Evolutionary conservation across 2,888 invertebrate species (phyloP).

Genomic region (Choristoneura rosaceana): DNA sequence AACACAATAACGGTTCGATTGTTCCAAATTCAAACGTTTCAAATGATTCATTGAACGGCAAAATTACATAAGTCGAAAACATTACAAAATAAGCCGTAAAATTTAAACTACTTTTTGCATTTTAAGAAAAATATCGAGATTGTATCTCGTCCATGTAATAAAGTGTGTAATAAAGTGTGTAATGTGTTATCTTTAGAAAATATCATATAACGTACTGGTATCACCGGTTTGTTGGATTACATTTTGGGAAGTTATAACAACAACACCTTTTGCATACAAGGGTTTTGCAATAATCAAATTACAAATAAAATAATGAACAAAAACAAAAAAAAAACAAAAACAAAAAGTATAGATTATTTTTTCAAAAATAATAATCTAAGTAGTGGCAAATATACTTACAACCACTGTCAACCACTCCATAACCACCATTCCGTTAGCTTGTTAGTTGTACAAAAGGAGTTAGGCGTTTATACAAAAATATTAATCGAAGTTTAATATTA

Average conservation of each 20-base stretch:
- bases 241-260: slow-evolving; percentile 24
- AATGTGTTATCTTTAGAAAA: slow-evolving; percentile 31
- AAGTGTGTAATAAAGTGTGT: slow-evolving; percentile 30
- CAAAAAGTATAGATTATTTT: no score
- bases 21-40: slow-evolving; percentile 34
- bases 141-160: slow-evolving; percentile 25
- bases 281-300: neutral
- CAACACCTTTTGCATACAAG: neutral
- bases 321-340: no score
- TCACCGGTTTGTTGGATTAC: slow-evolving; percentile 22
- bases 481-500: no score
- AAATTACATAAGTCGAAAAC: slow-evolving; percentile 29
- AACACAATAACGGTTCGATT: slow-evolving; percentile 33
- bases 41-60: slow-evolving; percentile 18
- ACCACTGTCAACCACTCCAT: no score
- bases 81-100: slow-evolving; percentile 19
- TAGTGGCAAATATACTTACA: no score
- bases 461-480: no score
- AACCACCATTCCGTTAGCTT: no score
- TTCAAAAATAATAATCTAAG: no score
- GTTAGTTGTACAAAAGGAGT: no score
- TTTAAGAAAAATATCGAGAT: slow-evolving; percentile 22
- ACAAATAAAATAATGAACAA: no score
- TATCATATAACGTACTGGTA: slow-evolving; percentile 29
- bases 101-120: slow-evolving; percentile 6